Conservation (phyloP, 2,888 invertebrate species). For the Heteropelma amictum region DNA sequence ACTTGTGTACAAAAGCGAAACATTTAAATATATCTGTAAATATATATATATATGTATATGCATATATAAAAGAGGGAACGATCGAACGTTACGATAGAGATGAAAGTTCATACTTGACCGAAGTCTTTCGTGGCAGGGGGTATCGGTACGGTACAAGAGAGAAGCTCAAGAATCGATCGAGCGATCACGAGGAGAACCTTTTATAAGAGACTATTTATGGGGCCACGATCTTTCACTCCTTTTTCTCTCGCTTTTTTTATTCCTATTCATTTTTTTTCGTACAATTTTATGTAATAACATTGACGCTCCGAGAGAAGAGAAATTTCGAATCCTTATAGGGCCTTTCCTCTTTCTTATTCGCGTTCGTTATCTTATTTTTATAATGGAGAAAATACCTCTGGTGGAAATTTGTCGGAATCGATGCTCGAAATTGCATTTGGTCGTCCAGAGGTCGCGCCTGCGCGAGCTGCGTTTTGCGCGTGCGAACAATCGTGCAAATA, state of each 20-base stretch:
- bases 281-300: constrained; percentile 49
- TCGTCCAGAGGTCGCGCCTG: too few species aligned
- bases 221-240: constrained; percentile 46
- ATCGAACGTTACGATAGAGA: constrained; percentile 54
- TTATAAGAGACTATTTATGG: constrained; percentile 54
- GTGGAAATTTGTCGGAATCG: too few species aligned
- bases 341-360: too few species aligned
- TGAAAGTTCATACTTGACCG: constrained; percentile 57
- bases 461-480: too few species aligned
- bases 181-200: constrained; percentile 57
- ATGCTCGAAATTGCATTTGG: too few species aligned
- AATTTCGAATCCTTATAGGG: neutral
- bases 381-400: too few species aligned
- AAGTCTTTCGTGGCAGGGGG: constrained; percentile 51
- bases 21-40: neutral
- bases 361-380: too few species aligned
- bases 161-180: constrained; percentile 52
- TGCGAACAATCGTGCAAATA: too few species aligned
- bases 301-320: constrained; percentile 24
- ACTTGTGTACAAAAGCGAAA: too few species aligned
- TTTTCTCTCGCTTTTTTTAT: constrained; percentile 4
- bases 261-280: constrained; percentile 5
- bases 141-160: constrained; percentile 11
- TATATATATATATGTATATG: neutral
- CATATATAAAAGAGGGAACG: constrained; percentile 35